phyloP scores from a whole-genome alignment of 2,888 invertebrate species.

The Mythimna albipuncta region DNA sequence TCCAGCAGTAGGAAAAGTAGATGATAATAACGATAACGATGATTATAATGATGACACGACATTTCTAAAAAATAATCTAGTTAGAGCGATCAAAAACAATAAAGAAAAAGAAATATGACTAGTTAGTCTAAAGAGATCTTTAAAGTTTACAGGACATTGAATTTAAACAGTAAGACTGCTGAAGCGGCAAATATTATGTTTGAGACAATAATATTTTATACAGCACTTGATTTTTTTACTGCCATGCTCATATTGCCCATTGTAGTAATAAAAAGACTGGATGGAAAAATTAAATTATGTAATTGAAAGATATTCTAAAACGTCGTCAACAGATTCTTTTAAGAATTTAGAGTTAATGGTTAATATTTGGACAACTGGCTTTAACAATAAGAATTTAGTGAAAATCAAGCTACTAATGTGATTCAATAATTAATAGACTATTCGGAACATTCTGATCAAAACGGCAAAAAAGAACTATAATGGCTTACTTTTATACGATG shows the following conservation, averaged over 20 bases:
- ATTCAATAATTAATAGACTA: not conserved
- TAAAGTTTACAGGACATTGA: conserved; percentile 7
- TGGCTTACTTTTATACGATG: too few relatives aligned
- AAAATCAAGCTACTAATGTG: not conserved
- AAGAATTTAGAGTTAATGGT: conserved; percentile 11
- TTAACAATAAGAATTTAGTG: not conserved
- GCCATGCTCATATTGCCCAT: conserved; percentile 1
- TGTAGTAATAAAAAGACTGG: not conserved
- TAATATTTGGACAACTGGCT: not conserved
- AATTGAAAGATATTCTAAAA: not conserved
- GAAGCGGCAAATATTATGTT: conserved; percentile 17
- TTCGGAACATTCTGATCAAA: not conserved
- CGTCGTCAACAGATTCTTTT: conserved; percentile 14
- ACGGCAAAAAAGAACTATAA: not conserved
- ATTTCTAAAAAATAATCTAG: not conserved
- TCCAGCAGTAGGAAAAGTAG: too few relatives aligned
- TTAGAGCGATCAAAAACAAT: not conserved
- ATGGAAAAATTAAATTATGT: conserved; percentile 18
- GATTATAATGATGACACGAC: too few relatives aligned
- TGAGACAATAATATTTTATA: conserved; percentile 45
- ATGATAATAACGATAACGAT: too few relatives aligned
- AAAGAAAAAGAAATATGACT: not conserved
- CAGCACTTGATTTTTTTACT: conserved; percentile 37
- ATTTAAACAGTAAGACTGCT: conserved; percentile 3
- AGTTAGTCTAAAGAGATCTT: not conserved